A percentile compares a stretch with the other conserved stretches of the same genome.
phyloP scores from a whole-genome alignment of 64 coral and sea anemone genomes.

The Cladopsammia gracilis region DNA sequence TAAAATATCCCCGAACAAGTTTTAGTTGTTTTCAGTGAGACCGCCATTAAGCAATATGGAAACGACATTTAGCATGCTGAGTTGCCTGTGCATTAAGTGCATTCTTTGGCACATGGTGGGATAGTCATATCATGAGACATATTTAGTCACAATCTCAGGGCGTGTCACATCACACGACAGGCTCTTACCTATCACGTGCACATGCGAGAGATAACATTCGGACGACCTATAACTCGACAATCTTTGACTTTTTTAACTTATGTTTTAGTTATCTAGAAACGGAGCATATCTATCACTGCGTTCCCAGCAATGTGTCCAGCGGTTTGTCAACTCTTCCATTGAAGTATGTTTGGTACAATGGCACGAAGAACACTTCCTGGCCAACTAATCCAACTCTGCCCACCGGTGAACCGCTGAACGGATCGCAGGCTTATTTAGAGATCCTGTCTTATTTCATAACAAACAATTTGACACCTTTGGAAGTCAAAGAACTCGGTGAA shows the following conservation, averaged over 20 bases:
- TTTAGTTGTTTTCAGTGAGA: too few relatives aligned
- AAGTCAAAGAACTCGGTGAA: constrained; percentile 67
- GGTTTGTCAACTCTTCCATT: constrained; percentile 52
- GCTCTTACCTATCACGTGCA: too few relatives aligned
- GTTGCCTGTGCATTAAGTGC: too few relatives aligned
- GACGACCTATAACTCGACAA: too few relatives aligned
- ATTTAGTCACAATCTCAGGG: too few relatives aligned
- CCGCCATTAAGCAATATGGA: too few relatives aligned
- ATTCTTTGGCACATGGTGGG: too few relatives aligned
- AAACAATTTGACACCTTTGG: constrained; percentile 18
- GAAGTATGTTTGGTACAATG: constrained; percentile 37
- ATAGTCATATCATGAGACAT: too few relatives aligned
- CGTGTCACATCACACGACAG: too few relatives aligned
- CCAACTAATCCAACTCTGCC: constrained; percentile 35
- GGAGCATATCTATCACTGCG: constrained; percentile 57
- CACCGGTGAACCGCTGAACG: constrained; percentile 52
- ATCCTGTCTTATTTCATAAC: constrained; percentile 69
- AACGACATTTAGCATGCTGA: too few relatives aligned
- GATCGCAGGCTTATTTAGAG: constrained; percentile 10
- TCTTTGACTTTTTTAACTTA: constrained; percentile 5
- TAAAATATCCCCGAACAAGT: too few relatives aligned
- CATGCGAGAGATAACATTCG: too few relatives aligned
- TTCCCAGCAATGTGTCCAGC: constrained; percentile 74
- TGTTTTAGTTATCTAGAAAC: constrained; percentile 54
- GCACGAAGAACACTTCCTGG: neutral